A percentile compares a stretch with the other conserved stretches of the same genome.
Conservation (phyloP, 2,113 vertebrate genomes). For the Columbina picui region DNA sequence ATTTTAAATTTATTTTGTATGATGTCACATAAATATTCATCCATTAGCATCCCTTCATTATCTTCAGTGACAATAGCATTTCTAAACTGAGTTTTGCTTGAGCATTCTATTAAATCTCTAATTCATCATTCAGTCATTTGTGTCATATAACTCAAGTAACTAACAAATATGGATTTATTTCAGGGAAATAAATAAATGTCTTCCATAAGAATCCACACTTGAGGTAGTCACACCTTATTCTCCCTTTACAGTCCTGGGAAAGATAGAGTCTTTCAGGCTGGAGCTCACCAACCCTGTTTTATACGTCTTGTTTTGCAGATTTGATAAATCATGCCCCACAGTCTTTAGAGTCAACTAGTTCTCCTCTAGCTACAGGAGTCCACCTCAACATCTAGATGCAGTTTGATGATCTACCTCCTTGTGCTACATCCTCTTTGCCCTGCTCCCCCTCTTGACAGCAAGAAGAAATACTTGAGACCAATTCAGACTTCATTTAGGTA, state of each 20-base stretch:
- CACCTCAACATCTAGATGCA: neutral
- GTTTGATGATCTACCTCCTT: neutral
- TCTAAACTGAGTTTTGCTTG: neutral
- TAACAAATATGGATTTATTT: neutral
- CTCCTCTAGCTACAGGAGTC: neutral
- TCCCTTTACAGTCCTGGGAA: neutral
- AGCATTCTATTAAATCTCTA: neutral
- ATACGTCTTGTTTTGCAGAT: neutral
- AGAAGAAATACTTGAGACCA: neutral
- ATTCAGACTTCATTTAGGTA: neutral
- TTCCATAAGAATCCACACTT: neutral
- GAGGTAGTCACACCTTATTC: neutral
- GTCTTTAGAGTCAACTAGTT: neutral
- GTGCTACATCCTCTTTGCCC: neutral
- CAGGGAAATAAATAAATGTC: neutral
- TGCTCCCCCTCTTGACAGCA: neutral
- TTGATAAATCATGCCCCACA: neutral
- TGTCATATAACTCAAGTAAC: neutral
- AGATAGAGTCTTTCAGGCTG: neutral
- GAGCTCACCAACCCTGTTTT: neutral
- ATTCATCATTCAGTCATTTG: neutral
- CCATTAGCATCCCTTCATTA: neutral
- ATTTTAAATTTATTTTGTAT: neutral
- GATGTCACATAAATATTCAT: neutral
- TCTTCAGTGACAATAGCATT: neutral